Evolutionary conservation across 2,113 vertebrate genomes (phyloP), one percentile per base, ranked within the genome.

Genomic region (Marmota flaviventris): DNA sequence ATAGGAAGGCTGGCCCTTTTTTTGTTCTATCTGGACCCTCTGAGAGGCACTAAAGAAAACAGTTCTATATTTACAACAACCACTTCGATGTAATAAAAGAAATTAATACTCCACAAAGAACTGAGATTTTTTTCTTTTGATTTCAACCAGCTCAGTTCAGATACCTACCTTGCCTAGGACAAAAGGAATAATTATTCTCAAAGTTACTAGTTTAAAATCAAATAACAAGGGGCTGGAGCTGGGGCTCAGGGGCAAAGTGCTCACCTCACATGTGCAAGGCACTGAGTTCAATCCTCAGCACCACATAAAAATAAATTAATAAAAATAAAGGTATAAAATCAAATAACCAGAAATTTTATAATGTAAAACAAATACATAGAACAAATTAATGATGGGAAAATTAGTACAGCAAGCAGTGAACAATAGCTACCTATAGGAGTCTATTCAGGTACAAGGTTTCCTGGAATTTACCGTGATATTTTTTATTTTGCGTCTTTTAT

Each of bases 171-270:
- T 81, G 63, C 6, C n/a, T 76, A 93, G 85, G 17, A 65, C 25
- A 91, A 58, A 87, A 89, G 87, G 48, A 88, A 82, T 85, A 83
- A 84, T 79, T 84, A 73, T 82, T 93, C 32, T 67, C 81, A 39
- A 82, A 78, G 56, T 89, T 79, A 91, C 18, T 86, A 39, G 20
- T 67, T 95, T 95, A 91, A 95, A 95, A 82, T 16, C 37, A 97
- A 93, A 85, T 92, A 81, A 91, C 34, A 45, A 45, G 45, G 45
- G 45, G 45, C 45, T 45, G 45, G 45, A 45, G 45, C 45, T 45
- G 45, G 45, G 45, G 45, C 45, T 45, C 45, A 45, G 45, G 45
- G 45, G 8, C 45, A 45, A 7, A 45, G 45, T 45, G 45, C 45
- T 45, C 45, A 45, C 45, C 45, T 45, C 1, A 7, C 45, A 45